Evolutionary conservation across 2,888 invertebrate species (phyloP), one percentile per base, ranked within the genome.

Genomic region (Drosophila acutilabella): DNA sequence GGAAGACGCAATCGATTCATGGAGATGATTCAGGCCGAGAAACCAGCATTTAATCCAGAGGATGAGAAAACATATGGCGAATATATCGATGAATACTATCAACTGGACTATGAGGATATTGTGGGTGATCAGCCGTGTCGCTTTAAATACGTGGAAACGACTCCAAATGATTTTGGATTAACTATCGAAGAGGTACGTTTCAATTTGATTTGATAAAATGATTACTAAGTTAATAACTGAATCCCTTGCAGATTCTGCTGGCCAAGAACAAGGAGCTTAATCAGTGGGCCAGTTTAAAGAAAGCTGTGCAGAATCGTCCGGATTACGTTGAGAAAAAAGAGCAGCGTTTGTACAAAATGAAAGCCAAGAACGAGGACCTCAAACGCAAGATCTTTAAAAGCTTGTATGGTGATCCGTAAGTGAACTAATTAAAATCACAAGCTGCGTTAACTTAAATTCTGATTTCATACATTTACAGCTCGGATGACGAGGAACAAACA

Each of bases 261-360:
- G 98, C 98, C 0, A 96, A 97, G 89, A 99, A 99, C 91, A 96
- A 95, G 78, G 99, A 99, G 92, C 93, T 99, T 8, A 99, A 99
- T 87, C 95, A 95, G 83, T 99, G 99, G 99, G 98, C 96, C 80
- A 97, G 98, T 0, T 92, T 99, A 4, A 98, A 97, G 92, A 97
- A 96, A 93, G 94, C 97, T 0, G 94, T 96, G n/a, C 96, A 96
- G 89, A 94, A 96, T 83, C 94, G 96, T 33, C 95, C 96, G 0
- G 95, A 96, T 5, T 93, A 96, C 60, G 95, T 95, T 13, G 99
- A 99, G 93, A 93, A 94, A 71, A 95, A 95, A 61, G 98, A 99
- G 70, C 94, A 96, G 11, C 94, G 95, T 67, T 94, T 95, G 0
- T 99, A 96, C 92, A 92, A 94, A 74, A 94, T 94, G 80, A 97